These are phyloP conservation scores for Lepidocyrtinus sp. DNA, from an alignment of 2,888 invertebrate species.

Conservation along the genomic window DNA sequence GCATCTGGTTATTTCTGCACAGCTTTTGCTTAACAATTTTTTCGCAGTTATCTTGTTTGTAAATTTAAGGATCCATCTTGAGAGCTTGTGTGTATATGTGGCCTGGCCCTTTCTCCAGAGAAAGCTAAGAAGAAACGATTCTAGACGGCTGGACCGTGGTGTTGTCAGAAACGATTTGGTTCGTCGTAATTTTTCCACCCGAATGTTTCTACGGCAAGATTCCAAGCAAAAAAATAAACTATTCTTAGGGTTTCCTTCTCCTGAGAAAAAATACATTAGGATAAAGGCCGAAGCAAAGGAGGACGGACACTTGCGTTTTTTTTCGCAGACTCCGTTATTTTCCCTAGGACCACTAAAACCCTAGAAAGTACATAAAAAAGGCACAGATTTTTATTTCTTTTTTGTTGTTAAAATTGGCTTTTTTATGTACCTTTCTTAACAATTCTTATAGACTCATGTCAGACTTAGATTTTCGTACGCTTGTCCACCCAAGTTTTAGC, in stretches of 20 bases:
- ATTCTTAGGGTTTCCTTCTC: background rate
- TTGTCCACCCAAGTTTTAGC: background rate
- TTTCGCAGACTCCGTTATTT: background rate
- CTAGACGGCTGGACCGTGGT: conserved; percentile 38
- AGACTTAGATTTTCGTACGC: background rate
- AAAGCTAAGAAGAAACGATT: conserved; percentile 32
- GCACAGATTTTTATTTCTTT: conserved; percentile 39
- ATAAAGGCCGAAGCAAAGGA: background rate
- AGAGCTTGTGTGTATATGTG: too few species aligned
- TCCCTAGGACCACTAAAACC: background rate
- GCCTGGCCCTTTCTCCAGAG: conserved; percentile 34
- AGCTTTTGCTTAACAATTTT: background rate
- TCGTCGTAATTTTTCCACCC: conserved; percentile 47
- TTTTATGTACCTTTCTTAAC: conserved; percentile 23
- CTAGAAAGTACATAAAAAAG: conserved; percentile 13
- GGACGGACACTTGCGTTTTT: conserved; percentile 2
- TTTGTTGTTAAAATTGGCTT: conserved; percentile 46
- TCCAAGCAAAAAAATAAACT: conserved; percentile 4
- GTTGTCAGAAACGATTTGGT: conserved; percentile 53
- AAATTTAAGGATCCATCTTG: too few species aligned
- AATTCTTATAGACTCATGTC: conserved; percentile 8
- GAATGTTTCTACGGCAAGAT: conserved; percentile 24
- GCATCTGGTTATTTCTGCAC: conserved; percentile 25
- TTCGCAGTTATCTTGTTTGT: conserved; percentile 24
- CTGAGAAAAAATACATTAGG: background rate